phyloP scores from a whole-genome alignment of 2,888 invertebrate species.

The Netelia virgata region DNA sequence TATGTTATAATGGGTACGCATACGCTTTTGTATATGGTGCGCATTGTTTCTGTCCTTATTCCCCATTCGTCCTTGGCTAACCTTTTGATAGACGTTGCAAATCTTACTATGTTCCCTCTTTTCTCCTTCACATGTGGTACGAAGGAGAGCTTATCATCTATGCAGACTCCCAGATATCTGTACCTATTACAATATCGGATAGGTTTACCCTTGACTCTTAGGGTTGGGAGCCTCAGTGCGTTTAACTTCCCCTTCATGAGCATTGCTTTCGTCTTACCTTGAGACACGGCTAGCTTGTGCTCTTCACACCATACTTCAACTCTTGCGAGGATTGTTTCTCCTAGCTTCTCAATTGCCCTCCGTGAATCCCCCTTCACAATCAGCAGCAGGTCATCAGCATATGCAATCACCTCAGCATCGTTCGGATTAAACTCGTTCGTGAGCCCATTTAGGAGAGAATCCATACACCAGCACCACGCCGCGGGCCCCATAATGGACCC shows the following conservation, averaged over 20 bases:
- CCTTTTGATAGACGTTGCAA: slow-evolving; percentile 2
- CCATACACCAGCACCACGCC: slow-evolving; percentile 67
- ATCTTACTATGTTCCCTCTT: background rate
- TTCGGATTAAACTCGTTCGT: background rate
- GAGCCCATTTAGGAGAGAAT: slow-evolving; percentile 49
- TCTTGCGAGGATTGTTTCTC: background rate
- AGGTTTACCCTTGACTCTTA: background rate
- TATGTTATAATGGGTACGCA: slow-evolving; percentile 59
- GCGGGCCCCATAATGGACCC: slow-evolving; percentile 70
- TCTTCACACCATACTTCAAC: slow-evolving; percentile 29
- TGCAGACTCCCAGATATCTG: slow-evolving; percentile 52
- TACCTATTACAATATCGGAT: background rate
- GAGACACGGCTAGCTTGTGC: slow-evolving; percentile 30
- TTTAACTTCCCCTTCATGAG: slow-evolving; percentile 38
- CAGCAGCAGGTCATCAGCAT: slow-evolving; percentile 58
- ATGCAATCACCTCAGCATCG: slow-evolving; percentile 25
- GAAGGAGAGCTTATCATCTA: slow-evolving; percentile 41
- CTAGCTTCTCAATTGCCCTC: background rate
- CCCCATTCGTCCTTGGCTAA: slow-evolving; percentile 63
- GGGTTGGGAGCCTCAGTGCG: background rate
- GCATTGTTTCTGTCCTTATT: slow-evolving; percentile 38
- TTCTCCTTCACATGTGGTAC: slow-evolving; percentile 12
- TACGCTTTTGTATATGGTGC: slow-evolving; percentile 42
- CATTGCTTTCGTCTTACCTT: slow-evolving; percentile 41
- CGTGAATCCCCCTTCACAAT: slow-evolving; percentile 41